phyloP scores from a whole-genome alignment of 2,797 vertebrate genomes.

The Paguma larvata region DNA sequence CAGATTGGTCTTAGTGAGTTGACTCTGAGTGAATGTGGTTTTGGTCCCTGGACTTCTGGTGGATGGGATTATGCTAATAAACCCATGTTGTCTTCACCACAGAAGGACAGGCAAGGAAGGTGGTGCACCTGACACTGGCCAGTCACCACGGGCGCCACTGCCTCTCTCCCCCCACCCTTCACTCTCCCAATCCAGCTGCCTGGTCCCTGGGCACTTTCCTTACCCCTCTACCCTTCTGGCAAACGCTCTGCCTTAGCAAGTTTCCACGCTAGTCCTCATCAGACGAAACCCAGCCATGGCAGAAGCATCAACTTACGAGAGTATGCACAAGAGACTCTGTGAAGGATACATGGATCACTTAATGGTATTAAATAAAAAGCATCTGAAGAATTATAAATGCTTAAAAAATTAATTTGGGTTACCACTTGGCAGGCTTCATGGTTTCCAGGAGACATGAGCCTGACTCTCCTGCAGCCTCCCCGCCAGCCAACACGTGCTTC shows the following conservation, averaged over 20 bases:
- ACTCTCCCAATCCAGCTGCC: not conserved
- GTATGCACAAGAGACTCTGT: not conserved
- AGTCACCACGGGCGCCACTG: accelerated
- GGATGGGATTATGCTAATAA: accelerated
- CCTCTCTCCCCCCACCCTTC: not conserved
- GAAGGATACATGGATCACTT: not conserved
- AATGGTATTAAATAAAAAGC: constrained; percentile 39
- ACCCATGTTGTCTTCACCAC: not conserved
- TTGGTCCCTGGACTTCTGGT: not conserved
- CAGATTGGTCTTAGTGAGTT: not conserved
- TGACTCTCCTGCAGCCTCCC: not conserved
- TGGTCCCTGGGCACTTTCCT: not conserved
- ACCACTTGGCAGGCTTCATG: not conserved
- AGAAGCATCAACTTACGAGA: not conserved
- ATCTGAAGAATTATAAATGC: not conserved
- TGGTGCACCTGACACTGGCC: accelerated
- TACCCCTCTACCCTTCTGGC: not conserved
- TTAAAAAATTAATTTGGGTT: constrained; percentile 42
- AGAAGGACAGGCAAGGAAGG: not conserved
- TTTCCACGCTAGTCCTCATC: not conserved
- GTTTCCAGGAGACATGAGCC: not conserved
- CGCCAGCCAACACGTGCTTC: not conserved
- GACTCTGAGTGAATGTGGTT: not conserved
- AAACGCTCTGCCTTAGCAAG: not conserved
- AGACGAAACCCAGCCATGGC: not conserved